Conservation (phyloP, 2,888 invertebrate species). For the Scaptomyza cyrtandrae region DNA sequence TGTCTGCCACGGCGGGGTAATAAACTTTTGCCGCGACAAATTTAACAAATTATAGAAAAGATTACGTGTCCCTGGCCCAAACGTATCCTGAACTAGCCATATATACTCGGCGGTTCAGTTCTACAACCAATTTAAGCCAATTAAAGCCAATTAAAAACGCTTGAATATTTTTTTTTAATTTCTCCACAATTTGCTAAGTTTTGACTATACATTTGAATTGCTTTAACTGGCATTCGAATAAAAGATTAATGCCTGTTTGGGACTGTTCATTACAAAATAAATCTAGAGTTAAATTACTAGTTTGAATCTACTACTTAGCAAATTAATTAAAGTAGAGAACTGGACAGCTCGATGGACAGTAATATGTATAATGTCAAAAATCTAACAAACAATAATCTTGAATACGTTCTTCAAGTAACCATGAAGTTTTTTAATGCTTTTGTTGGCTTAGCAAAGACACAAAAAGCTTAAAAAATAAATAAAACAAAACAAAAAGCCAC, state of each 20-base stretch:
- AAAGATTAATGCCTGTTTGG: slow-evolving; percentile 39
- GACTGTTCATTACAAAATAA: neutral
- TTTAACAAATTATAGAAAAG: slow-evolving; percentile 79
- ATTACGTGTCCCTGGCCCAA: slow-evolving; percentile 62
- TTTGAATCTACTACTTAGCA: neutral
- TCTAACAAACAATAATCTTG: slow-evolving; percentile 14
- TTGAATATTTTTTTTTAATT: slow-evolving; percentile 21
- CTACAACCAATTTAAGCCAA: slow-evolving; percentile 58
- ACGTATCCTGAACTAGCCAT: slow-evolving; percentile 39
- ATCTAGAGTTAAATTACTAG: neutral
- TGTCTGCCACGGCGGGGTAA: slow-evolving; percentile 71
- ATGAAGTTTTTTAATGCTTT: slow-evolving; percentile 34
- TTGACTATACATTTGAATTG: slow-evolving; percentile 36
- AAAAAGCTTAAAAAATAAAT: neutral
- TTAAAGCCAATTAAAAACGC: slow-evolving; percentile 68
- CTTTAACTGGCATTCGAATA: slow-evolving; percentile 36
- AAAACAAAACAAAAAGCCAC: slow-evolving; percentile 39
- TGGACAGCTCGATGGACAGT: neutral
- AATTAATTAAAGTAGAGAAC: neutral
- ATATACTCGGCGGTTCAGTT: neutral
- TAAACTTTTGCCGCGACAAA: slow-evolving; percentile 80
- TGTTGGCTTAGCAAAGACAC: neutral
- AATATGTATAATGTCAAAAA: neutral
- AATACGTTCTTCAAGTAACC: slow-evolving; percentile 15
- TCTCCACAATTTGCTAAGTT: slow-evolving; percentile 11